Evolutionary conservation across 2,797 vertebrate species (phyloP).

Genomic region (Anableps anableps): DNA sequence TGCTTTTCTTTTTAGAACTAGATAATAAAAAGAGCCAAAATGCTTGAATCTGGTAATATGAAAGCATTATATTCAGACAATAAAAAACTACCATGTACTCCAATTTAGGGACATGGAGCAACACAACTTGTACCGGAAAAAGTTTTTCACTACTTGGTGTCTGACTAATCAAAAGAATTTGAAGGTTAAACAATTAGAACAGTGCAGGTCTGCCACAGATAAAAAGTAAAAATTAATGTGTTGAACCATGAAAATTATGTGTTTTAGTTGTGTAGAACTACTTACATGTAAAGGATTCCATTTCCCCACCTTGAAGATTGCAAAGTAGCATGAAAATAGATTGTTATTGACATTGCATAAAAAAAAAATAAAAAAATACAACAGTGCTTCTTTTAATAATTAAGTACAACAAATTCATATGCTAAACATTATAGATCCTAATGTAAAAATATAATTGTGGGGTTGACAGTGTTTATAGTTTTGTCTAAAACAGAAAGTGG

Average conservation of each 20-base stretch:
- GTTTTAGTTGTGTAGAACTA: constrained; percentile 53
- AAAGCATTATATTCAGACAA: constrained; percentile 23
- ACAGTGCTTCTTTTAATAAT: background rate
- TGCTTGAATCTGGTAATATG: background rate
- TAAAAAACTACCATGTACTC: background rate
- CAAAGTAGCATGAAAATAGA: constrained; percentile 79
- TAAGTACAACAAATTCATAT: background rate
- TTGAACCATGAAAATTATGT: background rate
- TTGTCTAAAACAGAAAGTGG: constrained; percentile 62
- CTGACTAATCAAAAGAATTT: constrained; percentile 1
- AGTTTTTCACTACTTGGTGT: background rate
- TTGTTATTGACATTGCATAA: background rate
- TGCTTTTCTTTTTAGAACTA: background rate
- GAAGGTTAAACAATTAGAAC: constrained; percentile 7
- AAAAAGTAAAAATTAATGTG: constrained; percentile 5
- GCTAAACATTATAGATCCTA: background rate
- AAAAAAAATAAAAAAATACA: background rate
- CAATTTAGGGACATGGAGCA: background rate
- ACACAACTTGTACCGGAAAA: background rate
- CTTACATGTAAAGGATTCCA: constrained; percentile 99
- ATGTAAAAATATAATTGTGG: background rate
- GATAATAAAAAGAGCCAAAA: background rate
- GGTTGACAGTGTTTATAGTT: no score
- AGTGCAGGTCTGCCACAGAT: background rate
- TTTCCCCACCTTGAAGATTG: constrained; percentile 90